Conservation (phyloP, 2,888 invertebrate species). For the Aporophyla nigra region DNA sequence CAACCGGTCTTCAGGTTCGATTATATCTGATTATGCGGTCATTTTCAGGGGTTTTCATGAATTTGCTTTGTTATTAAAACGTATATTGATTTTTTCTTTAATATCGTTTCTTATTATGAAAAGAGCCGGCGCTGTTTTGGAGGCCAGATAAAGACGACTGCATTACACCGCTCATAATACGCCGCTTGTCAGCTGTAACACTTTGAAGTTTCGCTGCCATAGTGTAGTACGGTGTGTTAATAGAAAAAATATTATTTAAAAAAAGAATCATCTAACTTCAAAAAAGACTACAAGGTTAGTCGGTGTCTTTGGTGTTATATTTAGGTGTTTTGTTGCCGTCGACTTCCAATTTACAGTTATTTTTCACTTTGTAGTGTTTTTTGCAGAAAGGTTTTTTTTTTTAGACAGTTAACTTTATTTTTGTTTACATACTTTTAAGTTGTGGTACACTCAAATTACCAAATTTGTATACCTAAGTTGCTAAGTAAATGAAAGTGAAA, state of each 20-base stretch:
- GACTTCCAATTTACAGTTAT: no score
- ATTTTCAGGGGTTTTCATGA: constrained; percentile 28
- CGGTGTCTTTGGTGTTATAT: no score
- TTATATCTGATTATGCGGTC: constrained; percentile 54
- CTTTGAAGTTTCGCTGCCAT: not conserved
- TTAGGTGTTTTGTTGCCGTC: no score
- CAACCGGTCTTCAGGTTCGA: constrained; percentile 47
- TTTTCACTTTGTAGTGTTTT: no score
- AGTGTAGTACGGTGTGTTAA: not conserved
- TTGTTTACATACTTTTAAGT: no score
- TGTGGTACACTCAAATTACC: no score
- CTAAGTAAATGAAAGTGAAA: no score
- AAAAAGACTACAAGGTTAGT: no score
- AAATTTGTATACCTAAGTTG: no score
- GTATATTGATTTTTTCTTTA: not conserved
- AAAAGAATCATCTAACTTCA: no score
- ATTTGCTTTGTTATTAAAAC: not conserved
- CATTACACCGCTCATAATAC: not conserved
- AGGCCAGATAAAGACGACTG: not conserved
- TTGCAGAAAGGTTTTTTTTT: no score
- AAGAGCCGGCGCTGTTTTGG: not conserved
- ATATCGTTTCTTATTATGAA: not conserved
- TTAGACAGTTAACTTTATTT: no score
- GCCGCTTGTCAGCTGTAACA: not conserved
- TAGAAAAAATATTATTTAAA: not conserved